phyloP scores from a whole-genome alignment of 2,888 invertebrate genomes.

The Calameuta filiformis region DNA sequence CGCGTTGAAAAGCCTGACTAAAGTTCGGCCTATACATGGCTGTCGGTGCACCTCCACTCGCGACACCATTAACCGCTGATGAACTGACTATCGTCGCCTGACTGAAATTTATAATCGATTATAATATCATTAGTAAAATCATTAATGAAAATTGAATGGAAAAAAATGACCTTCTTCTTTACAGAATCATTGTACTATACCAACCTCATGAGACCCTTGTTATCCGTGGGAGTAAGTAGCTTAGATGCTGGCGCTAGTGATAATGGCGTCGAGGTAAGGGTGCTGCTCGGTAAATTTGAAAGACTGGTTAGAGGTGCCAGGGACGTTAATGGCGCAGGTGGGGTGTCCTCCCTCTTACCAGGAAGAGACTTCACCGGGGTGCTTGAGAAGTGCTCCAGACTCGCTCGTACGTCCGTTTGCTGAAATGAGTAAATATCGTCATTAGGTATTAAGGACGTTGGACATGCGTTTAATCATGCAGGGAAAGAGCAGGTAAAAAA shows the following conservation, averaged over 20 bases:
- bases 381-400: conserved; percentile 62
- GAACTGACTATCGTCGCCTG: conserved; percentile 72
- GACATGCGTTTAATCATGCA: neutral
- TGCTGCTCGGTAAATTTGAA: conserved; percentile 61
- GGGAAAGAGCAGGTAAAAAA: neutral
- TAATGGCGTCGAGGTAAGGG: conserved; percentile 60
- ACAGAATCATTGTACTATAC: conserved; percentile 21
- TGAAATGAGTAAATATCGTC: conserved; percentile 22
- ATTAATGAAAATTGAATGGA: neutral
- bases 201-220: conserved; percentile 66
- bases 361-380: conserved; percentile 62
- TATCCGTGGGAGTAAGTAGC: conserved; percentile 61
- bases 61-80: conserved; percentile 62
- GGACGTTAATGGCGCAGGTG: conserved; percentile 61
- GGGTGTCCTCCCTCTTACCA: conserved; percentile 63
- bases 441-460: neutral
- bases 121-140: neutral
- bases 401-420: conserved; percentile 64
- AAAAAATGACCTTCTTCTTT: neutral
- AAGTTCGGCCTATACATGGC: conserved; percentile 80
- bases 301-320: conserved; percentile 63
- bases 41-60: conserved; percentile 69
- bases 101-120: conserved; percentile 59
- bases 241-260: conserved; percentile 62
- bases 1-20: conserved; percentile 77